Conservation (phyloP, 2,113 vertebrate genomes). For the Macquaria ambigua region DNA sequence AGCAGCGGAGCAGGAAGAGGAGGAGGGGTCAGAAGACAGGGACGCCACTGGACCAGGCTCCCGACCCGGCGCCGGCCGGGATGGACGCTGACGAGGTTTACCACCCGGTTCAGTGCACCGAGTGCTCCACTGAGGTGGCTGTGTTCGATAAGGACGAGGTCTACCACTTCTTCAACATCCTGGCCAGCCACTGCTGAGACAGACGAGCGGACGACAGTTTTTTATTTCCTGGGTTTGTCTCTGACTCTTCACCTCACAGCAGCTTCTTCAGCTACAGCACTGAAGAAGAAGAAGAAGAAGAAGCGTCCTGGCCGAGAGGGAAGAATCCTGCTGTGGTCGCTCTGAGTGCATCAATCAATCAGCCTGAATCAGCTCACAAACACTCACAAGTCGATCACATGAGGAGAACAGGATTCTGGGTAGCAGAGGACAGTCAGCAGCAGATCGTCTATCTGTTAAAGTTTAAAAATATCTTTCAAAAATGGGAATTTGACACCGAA, state of each 20-base stretch:
- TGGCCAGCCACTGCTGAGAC: slow-evolving; percentile 92
- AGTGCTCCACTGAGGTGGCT: slow-evolving; percentile 95
- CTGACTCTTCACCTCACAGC: neutral
- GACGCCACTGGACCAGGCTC: slow-evolving; percentile 18
- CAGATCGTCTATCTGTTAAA: neutral
- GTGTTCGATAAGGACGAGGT: slow-evolving; percentile 97
- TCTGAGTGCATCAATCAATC: neutral
- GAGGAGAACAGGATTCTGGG: neutral
- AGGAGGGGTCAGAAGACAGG: slow-evolving; percentile 29
- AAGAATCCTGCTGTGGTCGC: neutral
- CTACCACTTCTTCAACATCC: slow-evolving; percentile 97
- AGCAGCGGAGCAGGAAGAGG: slow-evolving; percentile 66
- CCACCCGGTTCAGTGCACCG: slow-evolving; percentile 92
- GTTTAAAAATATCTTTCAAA: neutral
- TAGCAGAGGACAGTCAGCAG: neutral
- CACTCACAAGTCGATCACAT: neutral
- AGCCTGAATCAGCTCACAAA: neutral
- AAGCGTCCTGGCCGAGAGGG: neutral
- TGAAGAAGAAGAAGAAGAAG: neutral
- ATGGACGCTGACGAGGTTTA: slow-evolving; percentile 89
- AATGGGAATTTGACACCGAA: neutral
- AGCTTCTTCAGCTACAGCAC: neutral
- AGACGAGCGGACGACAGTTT: accelerated
- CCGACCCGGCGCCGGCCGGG: slow-evolving; percentile 64
- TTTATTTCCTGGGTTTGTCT: neutral